Percentiles rank a stretch among this genome's conserved stretches.
Evolutionary conservation across 2,888 invertebrate genomes (phyloP).

Genomic region (Clunio marinus): DNA sequence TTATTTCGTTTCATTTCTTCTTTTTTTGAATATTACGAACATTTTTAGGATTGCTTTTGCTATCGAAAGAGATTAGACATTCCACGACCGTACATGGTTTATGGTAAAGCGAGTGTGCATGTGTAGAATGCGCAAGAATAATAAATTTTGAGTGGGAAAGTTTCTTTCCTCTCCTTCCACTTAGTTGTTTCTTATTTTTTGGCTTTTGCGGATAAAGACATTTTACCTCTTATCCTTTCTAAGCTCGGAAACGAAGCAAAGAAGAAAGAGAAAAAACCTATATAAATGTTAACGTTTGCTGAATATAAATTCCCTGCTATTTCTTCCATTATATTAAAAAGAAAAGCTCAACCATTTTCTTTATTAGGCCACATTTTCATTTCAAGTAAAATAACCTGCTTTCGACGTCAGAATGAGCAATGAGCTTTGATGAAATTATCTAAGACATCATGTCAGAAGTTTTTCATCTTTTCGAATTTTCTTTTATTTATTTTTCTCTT

Average conservation of each 20-base stretch:
- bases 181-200: neutral
- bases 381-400: neutral
- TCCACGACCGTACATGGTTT: constrained; percentile 6
- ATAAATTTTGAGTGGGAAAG: neutral
- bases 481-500: neutral
- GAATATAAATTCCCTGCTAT: constrained; percentile 29
- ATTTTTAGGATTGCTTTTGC: neutral
- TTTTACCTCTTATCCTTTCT: constrained; percentile 27
- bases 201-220: constrained; percentile 29
- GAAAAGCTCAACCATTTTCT: constrained; percentile 18
- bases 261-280: neutral
- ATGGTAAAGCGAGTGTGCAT: constrained; percentile 1
- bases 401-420: neutral
- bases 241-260: too few relatives aligned
- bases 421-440: too few relatives aligned
- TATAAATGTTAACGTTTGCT: constrained; percentile 19
- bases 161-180: neutral
- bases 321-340: constrained; percentile 27
- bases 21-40: neutral
- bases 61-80: constrained; percentile 15
- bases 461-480: too few relatives aligned
- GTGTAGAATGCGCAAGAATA: constrained; percentile 25
- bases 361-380: constrained; percentile 24
- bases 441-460: neutral
- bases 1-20: neutral